Conservation (phyloP, 1,140 invertebrate genomes). For the Neodiprion virginianus region DNA sequence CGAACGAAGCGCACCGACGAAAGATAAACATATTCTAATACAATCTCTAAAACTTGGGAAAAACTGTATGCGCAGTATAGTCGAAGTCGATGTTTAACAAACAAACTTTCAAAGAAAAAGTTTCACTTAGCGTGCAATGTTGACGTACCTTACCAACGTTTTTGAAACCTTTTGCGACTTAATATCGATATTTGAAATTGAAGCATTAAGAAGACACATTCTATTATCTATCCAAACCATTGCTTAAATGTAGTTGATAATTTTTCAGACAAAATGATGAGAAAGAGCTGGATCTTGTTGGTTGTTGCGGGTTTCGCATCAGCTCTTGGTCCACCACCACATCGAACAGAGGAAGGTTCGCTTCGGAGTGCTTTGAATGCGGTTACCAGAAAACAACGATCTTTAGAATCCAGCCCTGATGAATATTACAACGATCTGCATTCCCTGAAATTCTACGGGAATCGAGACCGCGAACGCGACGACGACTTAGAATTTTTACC, state of each 20-base stretch:
- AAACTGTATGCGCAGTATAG: too few species aligned
- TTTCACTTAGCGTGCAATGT: too few species aligned
- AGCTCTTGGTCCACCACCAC: slow-evolving; percentile 35
- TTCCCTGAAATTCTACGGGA: slow-evolving; percentile 46
- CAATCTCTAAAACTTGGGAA: too few species aligned
- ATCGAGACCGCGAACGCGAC: slow-evolving; percentile 31
- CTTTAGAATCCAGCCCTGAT: slow-evolving; percentile 41
- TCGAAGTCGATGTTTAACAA: too few species aligned
- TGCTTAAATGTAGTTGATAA: background rate
- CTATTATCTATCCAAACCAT: background rate
- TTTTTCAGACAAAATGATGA: background rate
- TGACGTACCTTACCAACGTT: too few species aligned
- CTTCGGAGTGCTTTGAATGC: slow-evolving; percentile 56
- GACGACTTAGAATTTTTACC: slow-evolving; percentile 47
- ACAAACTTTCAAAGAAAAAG: too few species aligned
- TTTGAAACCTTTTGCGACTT: too few species aligned
- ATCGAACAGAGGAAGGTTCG: slow-evolving; percentile 48
- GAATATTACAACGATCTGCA: slow-evolving; percentile 48
- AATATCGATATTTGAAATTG: too few species aligned
- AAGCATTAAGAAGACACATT: too few species aligned
- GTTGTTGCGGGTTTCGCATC: slow-evolving; percentile 4
- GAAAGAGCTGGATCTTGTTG: background rate
- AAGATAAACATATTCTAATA: too few species aligned
- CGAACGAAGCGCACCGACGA: too few species aligned
- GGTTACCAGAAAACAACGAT: slow-evolving; percentile 58